Conservation (phyloP, 2,888 invertebrate species). For the Bruchidius siliquastri region DNA sequence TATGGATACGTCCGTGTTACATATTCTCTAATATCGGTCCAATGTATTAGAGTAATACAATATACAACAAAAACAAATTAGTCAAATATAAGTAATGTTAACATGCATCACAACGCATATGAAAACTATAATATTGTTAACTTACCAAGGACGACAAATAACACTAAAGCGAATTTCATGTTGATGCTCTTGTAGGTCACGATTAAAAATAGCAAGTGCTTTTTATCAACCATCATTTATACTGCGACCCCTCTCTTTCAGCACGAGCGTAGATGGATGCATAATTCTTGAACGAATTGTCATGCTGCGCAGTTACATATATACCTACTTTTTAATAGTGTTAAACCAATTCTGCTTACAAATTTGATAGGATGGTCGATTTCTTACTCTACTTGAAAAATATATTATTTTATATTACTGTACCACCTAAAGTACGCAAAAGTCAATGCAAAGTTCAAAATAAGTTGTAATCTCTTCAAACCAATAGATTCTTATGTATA, state of each 20-base stretch:
- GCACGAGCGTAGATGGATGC: neutral
- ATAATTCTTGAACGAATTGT: slow-evolving; percentile 6
- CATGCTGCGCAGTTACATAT: slow-evolving; percentile 1
- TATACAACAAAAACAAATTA: neutral
- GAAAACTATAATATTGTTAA: slow-evolving; percentile 4
- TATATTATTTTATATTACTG: too few species aligned
- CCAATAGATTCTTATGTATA: too few species aligned
- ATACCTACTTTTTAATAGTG: too few species aligned
- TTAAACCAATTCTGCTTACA: too few species aligned
- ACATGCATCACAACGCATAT: neutral
- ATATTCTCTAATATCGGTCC: neutral
- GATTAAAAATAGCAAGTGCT: neutral
- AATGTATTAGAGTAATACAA: too few species aligned
- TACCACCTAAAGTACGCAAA: too few species aligned
- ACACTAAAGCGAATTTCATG: slow-evolving; percentile 29
- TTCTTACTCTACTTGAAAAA: too few species aligned
- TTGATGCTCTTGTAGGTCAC: neutral
- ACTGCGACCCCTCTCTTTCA: neutral
- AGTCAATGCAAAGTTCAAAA: too few species aligned
- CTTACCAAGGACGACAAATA: slow-evolving; percentile 30
- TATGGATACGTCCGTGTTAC: too few species aligned
- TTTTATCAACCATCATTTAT: neutral
- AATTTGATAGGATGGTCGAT: too few species aligned
- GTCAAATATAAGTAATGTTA: neutral
- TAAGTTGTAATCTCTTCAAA: too few species aligned